phyloP scores from a whole-genome alignment of 2,113 vertebrate genomes.

The Xyrauchen texanus region DNA sequence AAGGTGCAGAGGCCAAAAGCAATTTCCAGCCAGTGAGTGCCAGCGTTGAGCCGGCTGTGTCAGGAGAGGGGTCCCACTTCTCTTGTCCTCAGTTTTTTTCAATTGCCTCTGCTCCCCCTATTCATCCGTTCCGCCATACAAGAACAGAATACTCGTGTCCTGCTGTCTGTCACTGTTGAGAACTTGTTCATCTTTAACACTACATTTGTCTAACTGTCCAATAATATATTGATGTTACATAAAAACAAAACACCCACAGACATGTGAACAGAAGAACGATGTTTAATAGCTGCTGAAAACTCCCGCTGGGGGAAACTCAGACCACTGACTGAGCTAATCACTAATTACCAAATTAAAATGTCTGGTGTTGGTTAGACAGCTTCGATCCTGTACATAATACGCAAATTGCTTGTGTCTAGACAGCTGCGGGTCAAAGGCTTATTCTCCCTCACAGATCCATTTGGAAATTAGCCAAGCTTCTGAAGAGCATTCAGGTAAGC shows the following conservation, averaged over 20 bases:
- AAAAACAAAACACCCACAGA: conserved; percentile 34
- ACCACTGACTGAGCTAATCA: conserved; percentile 6
- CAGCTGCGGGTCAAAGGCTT: neutral
- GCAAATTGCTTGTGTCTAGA: conserved; percentile 35
- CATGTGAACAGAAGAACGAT: conserved; percentile 6
- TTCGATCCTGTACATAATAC: conserved; percentile 9
- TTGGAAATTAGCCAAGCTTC: no score
- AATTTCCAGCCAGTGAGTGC: conserved; percentile 57
- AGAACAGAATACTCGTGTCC: conserved; percentile 28
- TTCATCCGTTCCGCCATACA: conserved; percentile 11
- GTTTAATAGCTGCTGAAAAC: conserved; percentile 13
- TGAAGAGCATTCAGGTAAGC: no score
- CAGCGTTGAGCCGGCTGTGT: conserved; percentile 37
- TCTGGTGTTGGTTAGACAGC: conserved; percentile 1
- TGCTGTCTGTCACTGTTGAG: conserved; percentile 24
- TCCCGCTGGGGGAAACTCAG: conserved; percentile 8
- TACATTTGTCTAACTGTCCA: conserved; percentile 27
- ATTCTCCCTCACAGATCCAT: no score
- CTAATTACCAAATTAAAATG: conserved; percentile 16
- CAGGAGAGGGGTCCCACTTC: conserved; percentile 35
- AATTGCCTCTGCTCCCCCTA: no score
- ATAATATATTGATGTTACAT: conserved; percentile 41
- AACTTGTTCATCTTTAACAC: conserved; percentile 7
- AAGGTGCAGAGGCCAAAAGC: conserved; percentile 60
- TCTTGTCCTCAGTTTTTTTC: conserved; percentile 36